Conservation (phyloP, 2,888 invertebrate genomes). For the Nowickia ferox region DNA sequence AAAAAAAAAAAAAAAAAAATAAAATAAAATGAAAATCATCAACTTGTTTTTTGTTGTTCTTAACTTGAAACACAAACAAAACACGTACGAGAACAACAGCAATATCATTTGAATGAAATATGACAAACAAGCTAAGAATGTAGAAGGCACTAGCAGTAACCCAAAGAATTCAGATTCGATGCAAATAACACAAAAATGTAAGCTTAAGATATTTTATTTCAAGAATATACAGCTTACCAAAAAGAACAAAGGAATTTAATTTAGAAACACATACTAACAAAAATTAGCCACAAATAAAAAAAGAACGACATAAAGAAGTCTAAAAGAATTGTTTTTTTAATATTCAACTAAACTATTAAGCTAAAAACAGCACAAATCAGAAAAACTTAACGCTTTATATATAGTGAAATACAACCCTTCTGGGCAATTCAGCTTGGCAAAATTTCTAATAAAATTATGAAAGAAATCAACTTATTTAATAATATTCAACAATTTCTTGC, state of each 20-base stretch:
- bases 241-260: background rate
- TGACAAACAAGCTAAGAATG: conserved; percentile 51
- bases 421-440: background rate
- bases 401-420: too few relatives aligned
- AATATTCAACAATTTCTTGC: too few relatives aligned
- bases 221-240: conserved; percentile 36
- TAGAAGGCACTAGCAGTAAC: background rate
- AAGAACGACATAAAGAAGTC: background rate
- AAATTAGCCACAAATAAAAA: background rate
- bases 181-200: conserved; percentile 1
- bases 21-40: conserved; percentile 5
- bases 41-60: conserved; percentile 42
- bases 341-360: background rate
- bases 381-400: too few relatives aligned
- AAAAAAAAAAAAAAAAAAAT: background rate
- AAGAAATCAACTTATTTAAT: too few relatives aligned
- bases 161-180: background rate
- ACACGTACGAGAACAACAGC: background rate
- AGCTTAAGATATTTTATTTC: conserved; percentile 49
- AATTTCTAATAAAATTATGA: background rate
- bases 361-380: too few relatives aligned
- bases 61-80: conserved; percentile 23
- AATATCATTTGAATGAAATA: conserved; percentile 34
- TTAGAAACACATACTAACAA: background rate
- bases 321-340: background rate